phyloP scores from a whole-genome alignment of 1,140 invertebrate species.

The Magallana angulata region DNA sequence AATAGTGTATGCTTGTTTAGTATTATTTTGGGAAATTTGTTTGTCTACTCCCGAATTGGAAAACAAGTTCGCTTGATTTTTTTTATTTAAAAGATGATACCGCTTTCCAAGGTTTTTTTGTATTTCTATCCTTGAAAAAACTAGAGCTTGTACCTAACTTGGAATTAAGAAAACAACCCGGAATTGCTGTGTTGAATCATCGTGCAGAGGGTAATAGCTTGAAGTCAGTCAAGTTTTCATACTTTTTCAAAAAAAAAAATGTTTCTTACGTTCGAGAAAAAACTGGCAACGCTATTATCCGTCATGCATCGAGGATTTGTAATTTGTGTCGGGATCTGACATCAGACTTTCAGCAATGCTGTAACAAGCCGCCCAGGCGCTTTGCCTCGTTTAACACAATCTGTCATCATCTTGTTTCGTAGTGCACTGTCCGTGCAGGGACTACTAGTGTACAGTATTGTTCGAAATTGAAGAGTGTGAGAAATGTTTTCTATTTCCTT shows the following conservation, averaged over 20 bases:
- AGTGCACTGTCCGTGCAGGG: constrained; percentile 13
- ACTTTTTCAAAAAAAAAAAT: background rate
- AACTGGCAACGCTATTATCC: background rate
- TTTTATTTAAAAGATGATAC: too few species aligned
- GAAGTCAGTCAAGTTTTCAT: background rate
- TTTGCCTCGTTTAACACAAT: constrained; percentile 29
- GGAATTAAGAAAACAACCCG: too few species aligned
- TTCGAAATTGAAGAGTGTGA: background rate
- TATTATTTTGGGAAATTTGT: too few species aligned
- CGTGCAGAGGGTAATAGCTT: too few species aligned
- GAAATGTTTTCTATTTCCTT: background rate
- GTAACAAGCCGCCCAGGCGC: constrained; percentile 12
- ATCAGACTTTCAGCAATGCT: background rate
- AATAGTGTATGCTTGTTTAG: too few species aligned
- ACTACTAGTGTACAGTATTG: background rate
- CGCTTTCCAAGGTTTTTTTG: too few species aligned
- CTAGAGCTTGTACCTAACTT: too few species aligned
- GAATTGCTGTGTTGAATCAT: too few species aligned
- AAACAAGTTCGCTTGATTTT: too few species aligned
- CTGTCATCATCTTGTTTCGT: constrained; percentile 10
- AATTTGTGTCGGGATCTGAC: background rate
- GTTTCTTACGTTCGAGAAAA: too few species aligned
- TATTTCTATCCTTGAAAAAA: too few species aligned
- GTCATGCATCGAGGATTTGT: background rate
- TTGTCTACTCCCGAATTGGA: too few species aligned